Percentiles rank a stretch among this genome's conserved stretches.
Conservation (phyloP, 2,113 vertebrate species). For the Taurulus bubalis region DNA sequence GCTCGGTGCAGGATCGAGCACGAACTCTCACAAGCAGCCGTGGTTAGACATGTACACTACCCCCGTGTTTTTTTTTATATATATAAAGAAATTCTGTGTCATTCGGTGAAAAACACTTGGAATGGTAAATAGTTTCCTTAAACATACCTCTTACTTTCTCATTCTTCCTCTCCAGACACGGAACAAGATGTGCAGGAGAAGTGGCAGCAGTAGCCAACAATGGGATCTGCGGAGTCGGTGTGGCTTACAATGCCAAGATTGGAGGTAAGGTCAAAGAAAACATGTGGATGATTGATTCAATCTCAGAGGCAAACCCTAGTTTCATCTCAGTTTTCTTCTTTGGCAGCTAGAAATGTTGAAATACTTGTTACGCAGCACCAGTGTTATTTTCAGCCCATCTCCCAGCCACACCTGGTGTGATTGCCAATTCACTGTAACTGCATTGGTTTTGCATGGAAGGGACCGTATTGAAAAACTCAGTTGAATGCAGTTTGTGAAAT, state of each 20-base stretch:
- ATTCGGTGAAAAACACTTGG: constrained; percentile 15
- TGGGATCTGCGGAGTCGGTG: constrained; percentile 93
- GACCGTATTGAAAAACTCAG: constrained; percentile 3
- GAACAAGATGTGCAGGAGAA: constrained; percentile 95
- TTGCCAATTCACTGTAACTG: constrained; percentile 26
- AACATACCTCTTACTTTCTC: constrained; percentile 37
- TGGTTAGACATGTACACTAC: constrained; percentile 31
- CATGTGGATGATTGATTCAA: constrained; percentile 30
- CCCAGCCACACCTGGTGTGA: constrained; percentile 28
- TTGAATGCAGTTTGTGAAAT: constrained; percentile 19
- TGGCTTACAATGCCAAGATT: constrained; percentile 95
- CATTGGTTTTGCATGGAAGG: constrained; percentile 39
- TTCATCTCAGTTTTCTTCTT: constrained; percentile 24
- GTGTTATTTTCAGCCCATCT: constrained; percentile 50
- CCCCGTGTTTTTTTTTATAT: neutral
- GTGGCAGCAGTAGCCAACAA: constrained; percentile 97
- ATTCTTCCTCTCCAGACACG: constrained; percentile 84
- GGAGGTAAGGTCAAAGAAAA: constrained; percentile 86
- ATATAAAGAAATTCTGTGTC: constrained; percentile 18
- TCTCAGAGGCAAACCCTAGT: constrained; percentile 9
- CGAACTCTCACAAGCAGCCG: constrained; percentile 23
- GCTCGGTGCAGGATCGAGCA: constrained; percentile 14
- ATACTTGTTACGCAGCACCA: constrained; percentile 4
- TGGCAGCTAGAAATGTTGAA: constrained; percentile 43
- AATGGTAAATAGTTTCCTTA: constrained; percentile 2